phyloP scores from a whole-genome alignment of 2,888 invertebrate species.

The Hesperia comma region DNA sequence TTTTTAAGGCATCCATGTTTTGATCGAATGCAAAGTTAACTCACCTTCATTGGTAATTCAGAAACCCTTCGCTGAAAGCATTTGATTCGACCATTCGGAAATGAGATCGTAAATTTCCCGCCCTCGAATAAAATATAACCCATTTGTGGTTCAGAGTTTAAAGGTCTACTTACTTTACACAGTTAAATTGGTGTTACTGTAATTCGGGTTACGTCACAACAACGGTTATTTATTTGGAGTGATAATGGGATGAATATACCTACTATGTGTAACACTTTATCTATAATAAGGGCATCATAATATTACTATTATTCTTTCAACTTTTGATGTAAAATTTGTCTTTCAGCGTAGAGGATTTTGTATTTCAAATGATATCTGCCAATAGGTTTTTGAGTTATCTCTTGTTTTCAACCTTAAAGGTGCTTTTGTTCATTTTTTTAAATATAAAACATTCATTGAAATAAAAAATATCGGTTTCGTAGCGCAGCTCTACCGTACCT shows the following conservation, averaged over 20 bases:
- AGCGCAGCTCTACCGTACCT: too few species aligned
- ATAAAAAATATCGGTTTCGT: too few species aligned
- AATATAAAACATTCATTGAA: too few species aligned
- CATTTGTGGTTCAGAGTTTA: slow-evolving; percentile 37
- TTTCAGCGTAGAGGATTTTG: too few species aligned
- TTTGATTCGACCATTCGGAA: slow-evolving; percentile 38
- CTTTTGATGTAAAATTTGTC: too few species aligned
- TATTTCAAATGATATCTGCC: too few species aligned
- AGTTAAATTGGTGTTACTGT: slow-evolving; percentile 20
- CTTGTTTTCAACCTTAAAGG: too few species aligned
- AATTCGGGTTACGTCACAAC: slow-evolving; percentile 12
- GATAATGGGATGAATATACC: neutral
- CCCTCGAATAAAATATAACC: slow-evolving; percentile 29
- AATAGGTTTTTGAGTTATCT: too few species aligned
- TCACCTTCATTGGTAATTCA: neutral
- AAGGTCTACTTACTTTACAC: slow-evolving; percentile 16
- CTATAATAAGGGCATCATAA: too few species aligned
- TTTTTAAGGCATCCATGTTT: neutral
- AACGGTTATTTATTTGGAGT: slow-evolving; percentile 6
- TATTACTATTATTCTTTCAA: too few species aligned
- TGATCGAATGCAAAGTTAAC: neutral
- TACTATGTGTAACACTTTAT: too few species aligned
- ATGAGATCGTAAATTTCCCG: slow-evolving; percentile 39
- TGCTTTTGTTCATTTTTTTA: too few species aligned
- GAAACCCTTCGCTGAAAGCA: slow-evolving; percentile 8